Conservation (phyloP, 2,113 vertebrate species). For the Poeciliopsis retropinna region DNA sequence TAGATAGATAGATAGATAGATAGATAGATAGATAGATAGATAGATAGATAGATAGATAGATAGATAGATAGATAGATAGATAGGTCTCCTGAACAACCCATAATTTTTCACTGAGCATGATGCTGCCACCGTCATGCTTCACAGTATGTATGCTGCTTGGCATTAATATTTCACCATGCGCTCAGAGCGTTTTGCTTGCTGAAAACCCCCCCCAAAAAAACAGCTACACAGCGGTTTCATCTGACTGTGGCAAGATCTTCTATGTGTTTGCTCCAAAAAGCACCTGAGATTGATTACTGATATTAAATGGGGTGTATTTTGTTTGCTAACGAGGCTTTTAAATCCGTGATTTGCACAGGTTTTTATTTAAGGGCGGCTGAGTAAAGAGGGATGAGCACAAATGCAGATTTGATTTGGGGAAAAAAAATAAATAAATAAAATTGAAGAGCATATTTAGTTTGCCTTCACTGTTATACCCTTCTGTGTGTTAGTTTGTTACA, state of each 20-base stretch:
- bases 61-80: slow-evolving; percentile 1
- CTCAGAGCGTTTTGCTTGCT: neutral
- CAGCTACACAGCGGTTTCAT: no score
- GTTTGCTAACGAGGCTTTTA: neutral
- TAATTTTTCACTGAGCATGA: neutral
- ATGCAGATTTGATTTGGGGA: neutral
- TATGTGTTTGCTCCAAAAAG: neutral
- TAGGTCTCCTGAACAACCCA: neutral
- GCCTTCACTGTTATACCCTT: neutral
- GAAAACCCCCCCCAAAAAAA: no score
- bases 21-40: slow-evolving; percentile 13
- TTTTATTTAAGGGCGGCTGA: neutral
- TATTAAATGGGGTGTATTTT: neutral
- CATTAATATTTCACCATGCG: neutral
- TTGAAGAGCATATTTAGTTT: neutral
- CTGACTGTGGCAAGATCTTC: neutral
- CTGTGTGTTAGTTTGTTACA: neutral
- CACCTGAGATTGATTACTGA: neutral
- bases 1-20: slow-evolving; percentile 14
- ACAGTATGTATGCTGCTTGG: neutral
- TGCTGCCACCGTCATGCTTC: neutral
- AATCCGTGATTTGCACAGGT: no score
- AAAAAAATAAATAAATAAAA: no score
- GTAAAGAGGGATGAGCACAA: neutral
- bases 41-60: neutral